A percentile compares a stretch with the other conserved stretches of the same genome.
These are phyloP conservation scores for Saxidomus purpurata DNA, from an alignment of 1,140 invertebrate species.

Conservation along the genomic window DNA sequence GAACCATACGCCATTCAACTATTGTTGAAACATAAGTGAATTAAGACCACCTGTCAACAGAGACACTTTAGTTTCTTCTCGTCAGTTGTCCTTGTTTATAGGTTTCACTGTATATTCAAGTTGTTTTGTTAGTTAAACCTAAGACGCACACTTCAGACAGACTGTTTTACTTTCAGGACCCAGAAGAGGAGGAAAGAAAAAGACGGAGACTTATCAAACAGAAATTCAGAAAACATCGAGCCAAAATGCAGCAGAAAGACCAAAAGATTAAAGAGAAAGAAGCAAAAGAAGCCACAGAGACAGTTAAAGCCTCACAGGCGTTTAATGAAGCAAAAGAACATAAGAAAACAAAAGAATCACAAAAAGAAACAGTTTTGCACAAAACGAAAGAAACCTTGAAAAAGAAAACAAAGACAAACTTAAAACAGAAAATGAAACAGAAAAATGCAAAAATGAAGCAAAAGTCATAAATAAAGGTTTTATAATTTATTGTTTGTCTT, in stretches of 20 bases:
- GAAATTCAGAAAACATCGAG: constrained; percentile 65
- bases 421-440: background rate
- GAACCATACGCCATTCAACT: too few species aligned
- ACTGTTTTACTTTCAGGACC: constrained; percentile 65
- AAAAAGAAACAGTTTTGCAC: background rate
- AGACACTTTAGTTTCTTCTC: too few species aligned
- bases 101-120: too few species aligned
- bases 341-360: background rate
- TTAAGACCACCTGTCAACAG: too few species aligned
- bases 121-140: too few species aligned
- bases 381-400: background rate
- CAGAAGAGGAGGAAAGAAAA: constrained; percentile 72
- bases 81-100: too few species aligned
- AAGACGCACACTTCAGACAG: too few species aligned
- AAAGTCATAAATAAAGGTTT: too few species aligned
- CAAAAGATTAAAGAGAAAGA: constrained; percentile 59
- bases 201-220: constrained; percentile 70
- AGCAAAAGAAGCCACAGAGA: constrained; percentile 17
- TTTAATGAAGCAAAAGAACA: background rate
- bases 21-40: too few species aligned
- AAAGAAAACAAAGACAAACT: background rate
- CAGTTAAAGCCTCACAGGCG: background rate
- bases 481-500: too few species aligned
- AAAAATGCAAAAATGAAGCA: constrained; percentile 17
- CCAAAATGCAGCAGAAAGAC: constrained; percentile 54